Conservation (phyloP, 2,797 vertebrate genomes). For the Schizopygopsis pylzovi region DNA sequence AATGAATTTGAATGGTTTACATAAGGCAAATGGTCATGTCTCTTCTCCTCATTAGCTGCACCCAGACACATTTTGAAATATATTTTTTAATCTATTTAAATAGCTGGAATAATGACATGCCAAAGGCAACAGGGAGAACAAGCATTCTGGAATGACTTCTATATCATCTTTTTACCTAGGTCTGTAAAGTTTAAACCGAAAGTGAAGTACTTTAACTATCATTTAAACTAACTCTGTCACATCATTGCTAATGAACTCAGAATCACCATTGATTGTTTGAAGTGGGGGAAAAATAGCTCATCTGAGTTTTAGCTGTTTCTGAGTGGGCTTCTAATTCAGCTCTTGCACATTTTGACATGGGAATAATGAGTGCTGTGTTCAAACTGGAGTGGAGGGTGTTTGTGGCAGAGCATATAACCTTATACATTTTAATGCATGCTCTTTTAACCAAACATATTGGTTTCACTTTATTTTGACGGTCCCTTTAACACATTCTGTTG, state of each 20-base stretch:
- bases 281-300: slow-evolving; percentile 36
- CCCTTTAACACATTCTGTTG: no score
- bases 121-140: slow-evolving; percentile 28
- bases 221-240: slow-evolving; percentile 20
- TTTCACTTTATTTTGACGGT: no score
- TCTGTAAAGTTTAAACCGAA: slow-evolving; percentile 24
- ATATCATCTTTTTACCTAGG: slow-evolving; percentile 24
- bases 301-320: slow-evolving; percentile 33
- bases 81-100: slow-evolving; percentile 18
- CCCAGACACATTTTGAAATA: slow-evolving; percentile 10
- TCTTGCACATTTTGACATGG: slow-evolving; percentile 43
- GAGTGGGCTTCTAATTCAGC: slow-evolving; percentile 52
- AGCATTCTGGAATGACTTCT: not conserved
- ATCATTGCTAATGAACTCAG: slow-evolving; percentile 39
- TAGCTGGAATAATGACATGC: slow-evolving; percentile 40
- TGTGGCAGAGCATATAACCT: not conserved
- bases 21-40: slow-evolving; percentile 10
- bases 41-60: slow-evolving; percentile 29
- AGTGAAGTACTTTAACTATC: slow-evolving; percentile 3
- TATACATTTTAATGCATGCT: not conserved
- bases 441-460: not conserved
- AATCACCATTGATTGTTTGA: slow-evolving; percentile 37
- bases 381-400: slow-evolving; percentile 11
- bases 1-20: not conserved
- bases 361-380: slow-evolving; percentile 18